phyloP scores from a whole-genome alignment of 2,797 vertebrate genomes.

The Huso huso region DNA sequence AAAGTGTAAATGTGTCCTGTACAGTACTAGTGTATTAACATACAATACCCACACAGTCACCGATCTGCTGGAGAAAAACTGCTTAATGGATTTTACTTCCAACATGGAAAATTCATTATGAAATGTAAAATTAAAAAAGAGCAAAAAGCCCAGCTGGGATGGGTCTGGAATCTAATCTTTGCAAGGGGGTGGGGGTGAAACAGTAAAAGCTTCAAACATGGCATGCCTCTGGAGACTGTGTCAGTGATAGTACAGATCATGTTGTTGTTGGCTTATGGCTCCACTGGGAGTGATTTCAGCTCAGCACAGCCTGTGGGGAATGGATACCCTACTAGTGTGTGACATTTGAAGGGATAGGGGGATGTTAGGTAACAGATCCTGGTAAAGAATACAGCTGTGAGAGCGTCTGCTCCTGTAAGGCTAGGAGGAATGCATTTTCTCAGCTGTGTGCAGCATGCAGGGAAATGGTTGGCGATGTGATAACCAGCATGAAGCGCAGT shows the following conservation, averaged over 20 bases:
- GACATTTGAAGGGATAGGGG: conserved; percentile 3
- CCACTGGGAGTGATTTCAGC: background rate
- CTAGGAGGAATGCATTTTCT: no score
- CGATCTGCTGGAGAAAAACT: no score
- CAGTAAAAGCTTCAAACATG: background rate
- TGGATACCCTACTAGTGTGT: background rate
- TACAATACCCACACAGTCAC: no score
- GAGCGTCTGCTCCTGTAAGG: background rate
- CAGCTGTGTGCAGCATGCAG: no score
- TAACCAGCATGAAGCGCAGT: no score
- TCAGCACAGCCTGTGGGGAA: background rate
- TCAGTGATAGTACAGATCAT: background rate
- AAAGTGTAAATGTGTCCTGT: no score
- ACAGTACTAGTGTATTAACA: no score
- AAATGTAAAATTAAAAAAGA: no score
- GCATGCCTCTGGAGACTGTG: background rate
- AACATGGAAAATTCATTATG: no score
- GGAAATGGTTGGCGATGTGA: no score
- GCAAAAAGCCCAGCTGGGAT: no score
- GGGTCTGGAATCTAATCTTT: background rate
- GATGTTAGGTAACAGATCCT: background rate
- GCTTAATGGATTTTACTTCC: no score
- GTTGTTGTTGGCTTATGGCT: background rate
- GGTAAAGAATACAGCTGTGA: conserved; percentile 1
- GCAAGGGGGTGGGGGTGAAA: background rate